Evolutionary conservation across 2,113 vertebrate species (phyloP).

Genomic region (Sigmodon hispidus): DNA sequence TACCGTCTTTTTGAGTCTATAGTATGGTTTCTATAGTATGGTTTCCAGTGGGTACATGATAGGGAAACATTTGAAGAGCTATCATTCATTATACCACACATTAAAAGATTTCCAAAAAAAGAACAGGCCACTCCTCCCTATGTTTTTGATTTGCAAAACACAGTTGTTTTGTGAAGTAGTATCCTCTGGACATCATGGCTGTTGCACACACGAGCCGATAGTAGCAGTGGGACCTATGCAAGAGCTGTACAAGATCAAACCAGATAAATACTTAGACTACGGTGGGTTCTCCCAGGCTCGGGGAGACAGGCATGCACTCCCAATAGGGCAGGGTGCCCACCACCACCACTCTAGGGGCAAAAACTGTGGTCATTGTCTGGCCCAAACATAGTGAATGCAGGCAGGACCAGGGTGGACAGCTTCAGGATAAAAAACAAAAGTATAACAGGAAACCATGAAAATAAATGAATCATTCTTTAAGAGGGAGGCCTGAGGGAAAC

Average conservation of each 20-base stretch:
- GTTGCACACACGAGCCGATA: background rate
- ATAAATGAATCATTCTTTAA: too few species aligned
- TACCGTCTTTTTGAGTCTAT: slow-evolving; percentile 15
- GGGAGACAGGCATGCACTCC: background rate
- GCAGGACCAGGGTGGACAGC: background rate
- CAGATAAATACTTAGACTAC: background rate
- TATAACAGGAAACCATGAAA: background rate
- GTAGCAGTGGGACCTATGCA: background rate
- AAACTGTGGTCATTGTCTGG: background rate
- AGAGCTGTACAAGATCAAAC: background rate
- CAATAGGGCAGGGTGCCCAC: background rate
- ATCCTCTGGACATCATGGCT: background rate
- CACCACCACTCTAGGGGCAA: background rate
- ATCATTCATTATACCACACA: slow-evolving; percentile 4
- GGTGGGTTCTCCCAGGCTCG: background rate
- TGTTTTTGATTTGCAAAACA: slow-evolving; percentile 30
- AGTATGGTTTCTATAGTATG: too few species aligned
- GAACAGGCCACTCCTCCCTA: background rate
- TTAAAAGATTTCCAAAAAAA: slow-evolving; percentile 42
- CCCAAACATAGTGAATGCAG: background rate
- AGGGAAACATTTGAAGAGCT: slow-evolving; percentile 27
- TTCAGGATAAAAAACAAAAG: background rate
- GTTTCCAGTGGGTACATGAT: background rate
- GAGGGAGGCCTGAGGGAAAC: too few species aligned
- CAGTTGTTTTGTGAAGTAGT: background rate